phyloP scores from a whole-genome alignment of 2,113 vertebrate genomes.

The Brachyistius frenatus region DNA sequence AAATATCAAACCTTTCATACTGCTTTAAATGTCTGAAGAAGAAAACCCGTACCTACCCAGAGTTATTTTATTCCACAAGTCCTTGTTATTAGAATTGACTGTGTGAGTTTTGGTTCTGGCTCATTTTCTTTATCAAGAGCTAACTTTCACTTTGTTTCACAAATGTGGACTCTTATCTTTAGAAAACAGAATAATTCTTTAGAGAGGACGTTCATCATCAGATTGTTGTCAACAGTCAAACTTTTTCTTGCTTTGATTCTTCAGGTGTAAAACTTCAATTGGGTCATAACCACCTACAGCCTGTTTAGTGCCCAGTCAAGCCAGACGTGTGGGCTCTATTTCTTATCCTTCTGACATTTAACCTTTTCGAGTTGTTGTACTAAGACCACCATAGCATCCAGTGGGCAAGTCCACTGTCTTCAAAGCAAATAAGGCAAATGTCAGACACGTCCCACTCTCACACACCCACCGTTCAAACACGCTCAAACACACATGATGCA shows the following conservation, averaged over 20 bases:
- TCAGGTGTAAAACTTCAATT: neutral
- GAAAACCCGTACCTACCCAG: too few relatives aligned
- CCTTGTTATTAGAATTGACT: neutral
- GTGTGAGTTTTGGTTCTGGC: neutral
- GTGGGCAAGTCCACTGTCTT: conserved; percentile 23
- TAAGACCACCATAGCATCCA: conserved; percentile 48
- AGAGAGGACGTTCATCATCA: neutral
- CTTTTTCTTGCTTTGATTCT: neutral
- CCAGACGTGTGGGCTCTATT: conserved; percentile 16
- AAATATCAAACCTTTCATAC: too few relatives aligned
- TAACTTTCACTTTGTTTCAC: neutral
- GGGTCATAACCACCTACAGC: conserved; percentile 2
- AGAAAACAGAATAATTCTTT: neutral
- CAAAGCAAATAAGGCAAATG: conserved; percentile 31
- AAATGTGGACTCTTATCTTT: neutral
- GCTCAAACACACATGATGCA: neutral
- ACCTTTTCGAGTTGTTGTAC: conserved; percentile 28
- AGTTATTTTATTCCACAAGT: too few relatives aligned
- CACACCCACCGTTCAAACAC: neutral
- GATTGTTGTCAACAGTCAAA: neutral
- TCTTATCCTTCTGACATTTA: neutral
- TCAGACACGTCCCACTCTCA: conserved; percentile 53
- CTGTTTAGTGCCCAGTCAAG: neutral
- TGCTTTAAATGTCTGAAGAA: too few relatives aligned
- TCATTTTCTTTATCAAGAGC: neutral